A percentile compares a stretch with the other conserved stretches of the same genome.
phyloP scores from a whole-genome alignment of 2,888 invertebrate species.

The Cosmopolites sordidus region DNA sequence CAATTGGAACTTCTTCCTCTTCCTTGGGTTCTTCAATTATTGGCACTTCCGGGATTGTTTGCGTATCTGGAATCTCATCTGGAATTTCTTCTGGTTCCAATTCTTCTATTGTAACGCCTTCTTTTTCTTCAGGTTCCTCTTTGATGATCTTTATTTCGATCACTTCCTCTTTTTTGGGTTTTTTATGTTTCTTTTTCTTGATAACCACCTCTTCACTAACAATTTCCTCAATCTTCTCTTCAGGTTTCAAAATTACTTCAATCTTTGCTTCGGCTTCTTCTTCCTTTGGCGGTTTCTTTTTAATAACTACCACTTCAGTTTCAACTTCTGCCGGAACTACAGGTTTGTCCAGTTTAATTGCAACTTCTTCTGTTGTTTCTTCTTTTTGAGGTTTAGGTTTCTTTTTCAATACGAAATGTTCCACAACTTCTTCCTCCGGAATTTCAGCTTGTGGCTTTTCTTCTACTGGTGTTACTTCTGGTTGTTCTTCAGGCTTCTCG shows the following conservation, averaged over 20 bases:
- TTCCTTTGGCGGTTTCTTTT: constrained; percentile 36
- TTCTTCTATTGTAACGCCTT: constrained; percentile 28
- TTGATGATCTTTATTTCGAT: constrained; percentile 6
- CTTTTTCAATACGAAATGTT: constrained; percentile 24
- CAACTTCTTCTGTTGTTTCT: constrained; percentile 39
- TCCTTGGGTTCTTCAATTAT: constrained; percentile 21
- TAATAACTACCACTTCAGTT: constrained; percentile 26
- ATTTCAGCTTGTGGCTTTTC: constrained; percentile 7
- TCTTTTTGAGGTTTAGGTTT: constrained; percentile 39
- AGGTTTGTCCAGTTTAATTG: constrained; percentile 45
- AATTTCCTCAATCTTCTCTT: constrained; percentile 38
- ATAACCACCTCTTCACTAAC: constrained; percentile 22
- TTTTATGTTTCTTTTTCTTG: constrained; percentile 15
- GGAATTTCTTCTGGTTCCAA: constrained; percentile 33
- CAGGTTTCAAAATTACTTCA: constrained; percentile 36
- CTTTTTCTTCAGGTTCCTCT: constrained; percentile 3
- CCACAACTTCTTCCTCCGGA: constrained; percentile 30
- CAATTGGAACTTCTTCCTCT: constrained; percentile 2
- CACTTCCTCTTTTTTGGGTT: constrained; percentile 31
- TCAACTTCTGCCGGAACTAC: constrained; percentile 38
- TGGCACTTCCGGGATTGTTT: constrained; percentile 12
- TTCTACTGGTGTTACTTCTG: not conserved
- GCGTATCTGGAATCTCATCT: constrained; percentile 3
- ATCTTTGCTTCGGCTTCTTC: constrained; percentile 40
- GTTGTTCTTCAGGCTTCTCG: constrained; percentile 4